phyloP scores from a whole-genome alignment of 2,113 vertebrate species.

The Coturnix japonica region DNA sequence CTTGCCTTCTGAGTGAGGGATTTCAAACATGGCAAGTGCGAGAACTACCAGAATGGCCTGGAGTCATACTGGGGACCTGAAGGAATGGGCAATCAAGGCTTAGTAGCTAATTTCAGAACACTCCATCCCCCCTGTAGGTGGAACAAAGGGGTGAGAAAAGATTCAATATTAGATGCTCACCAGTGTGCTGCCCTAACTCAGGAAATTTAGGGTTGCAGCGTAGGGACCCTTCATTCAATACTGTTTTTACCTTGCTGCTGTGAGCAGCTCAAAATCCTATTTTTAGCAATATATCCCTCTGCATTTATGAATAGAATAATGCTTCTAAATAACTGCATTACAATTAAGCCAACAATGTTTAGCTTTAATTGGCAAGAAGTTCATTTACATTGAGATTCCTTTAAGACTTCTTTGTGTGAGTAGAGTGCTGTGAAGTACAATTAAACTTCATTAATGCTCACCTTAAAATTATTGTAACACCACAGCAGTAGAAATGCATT shows the following conservation, averaged over 20 bases:
- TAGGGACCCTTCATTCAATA: not conserved
- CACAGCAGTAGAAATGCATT: not conserved
- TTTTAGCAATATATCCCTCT: not conserved
- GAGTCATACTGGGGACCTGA: not conserved
- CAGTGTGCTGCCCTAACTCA: not conserved
- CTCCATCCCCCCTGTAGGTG: not conserved
- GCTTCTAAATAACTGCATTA: not conserved
- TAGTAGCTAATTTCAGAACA: not conserved
- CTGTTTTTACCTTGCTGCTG: not conserved
- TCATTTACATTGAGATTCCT: slow-evolving; percentile 9
- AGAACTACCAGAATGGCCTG: not conserved
- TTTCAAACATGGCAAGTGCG: not conserved
- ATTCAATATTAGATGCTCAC: not conserved
- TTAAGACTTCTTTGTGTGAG: not conserved
- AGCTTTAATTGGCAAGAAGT: not conserved
- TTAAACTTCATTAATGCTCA: slow-evolving; percentile 9
- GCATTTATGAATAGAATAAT: not conserved
- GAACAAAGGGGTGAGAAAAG: not conserved
- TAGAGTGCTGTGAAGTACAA: not conserved
- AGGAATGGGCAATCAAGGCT: not conserved
- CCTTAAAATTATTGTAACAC: not conserved
- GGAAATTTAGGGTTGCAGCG: not conserved
- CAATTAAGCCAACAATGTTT: not conserved
- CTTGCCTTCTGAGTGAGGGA: not conserved
- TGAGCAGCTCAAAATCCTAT: not conserved